Conservation (phyloP, 2,888 invertebrate species). For the Trichopria drosophilae region DNA sequence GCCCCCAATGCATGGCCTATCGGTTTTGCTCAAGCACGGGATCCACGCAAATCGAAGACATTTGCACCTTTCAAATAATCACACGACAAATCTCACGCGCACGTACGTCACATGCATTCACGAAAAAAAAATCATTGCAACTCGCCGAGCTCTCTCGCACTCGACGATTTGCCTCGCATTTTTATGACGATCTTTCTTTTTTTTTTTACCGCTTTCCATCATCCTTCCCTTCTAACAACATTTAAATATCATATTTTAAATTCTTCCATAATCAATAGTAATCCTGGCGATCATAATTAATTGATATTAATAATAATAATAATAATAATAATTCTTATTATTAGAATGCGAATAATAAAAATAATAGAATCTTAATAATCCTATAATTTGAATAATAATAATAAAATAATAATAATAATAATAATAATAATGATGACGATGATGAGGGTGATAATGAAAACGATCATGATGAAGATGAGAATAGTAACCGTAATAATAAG, state of each 20-base stretch:
- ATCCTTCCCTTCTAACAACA: too few relatives aligned
- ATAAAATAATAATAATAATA: conserved; percentile 30
- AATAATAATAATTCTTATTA: conserved; percentile 41
- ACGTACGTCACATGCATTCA: too few relatives aligned
- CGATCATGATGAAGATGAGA: conserved; percentile 20
- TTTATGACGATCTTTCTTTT: too few relatives aligned
- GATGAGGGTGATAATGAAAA: conserved; percentile 18
- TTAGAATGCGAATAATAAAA: conserved; percentile 45
- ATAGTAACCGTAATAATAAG: too few relatives aligned
- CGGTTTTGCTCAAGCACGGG: conserved; percentile 36
- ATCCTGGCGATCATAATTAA: conserved; percentile 32
- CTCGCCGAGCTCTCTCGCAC: conserved; percentile 7
- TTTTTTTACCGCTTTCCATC: too few relatives aligned
- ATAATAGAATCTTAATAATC: conserved; percentile 42
- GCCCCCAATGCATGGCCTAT: conserved; percentile 51
- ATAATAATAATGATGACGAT: conserved; percentile 26
- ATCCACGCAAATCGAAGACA: conserved; percentile 29
- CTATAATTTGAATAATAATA: conserved; percentile 25
- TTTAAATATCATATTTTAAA: conserved; percentile 54
- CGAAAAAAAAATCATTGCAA: too few relatives aligned
- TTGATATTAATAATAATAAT: conserved; percentile 45
- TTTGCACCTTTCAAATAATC: too few relatives aligned
- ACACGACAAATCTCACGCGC: too few relatives aligned
- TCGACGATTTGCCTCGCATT: conserved; percentile 33
- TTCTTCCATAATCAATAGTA: conserved; percentile 44